phyloP scores from a whole-genome alignment of 2,113 vertebrate species.

The Diadophis punctatus region DNA sequence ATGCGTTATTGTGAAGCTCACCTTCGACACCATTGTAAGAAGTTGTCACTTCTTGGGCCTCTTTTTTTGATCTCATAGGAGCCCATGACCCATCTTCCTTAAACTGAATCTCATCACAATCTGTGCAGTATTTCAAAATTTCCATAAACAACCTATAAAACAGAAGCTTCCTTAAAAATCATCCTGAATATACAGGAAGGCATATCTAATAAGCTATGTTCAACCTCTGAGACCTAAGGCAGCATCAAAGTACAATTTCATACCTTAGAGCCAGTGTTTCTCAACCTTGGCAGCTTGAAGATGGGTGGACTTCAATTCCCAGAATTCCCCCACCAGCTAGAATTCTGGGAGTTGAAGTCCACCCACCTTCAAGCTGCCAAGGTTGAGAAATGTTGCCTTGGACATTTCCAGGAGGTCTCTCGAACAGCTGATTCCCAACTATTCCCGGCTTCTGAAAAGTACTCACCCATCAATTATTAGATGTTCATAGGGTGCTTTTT shows the following conservation, averaged over 20 bases:
- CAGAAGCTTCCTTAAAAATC: conserved; percentile 21
- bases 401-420: background rate
- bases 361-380: background rate
- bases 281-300: background rate
- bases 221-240: background rate
- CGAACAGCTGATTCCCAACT: background rate
- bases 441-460: background rate
- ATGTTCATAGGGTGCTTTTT: conserved; percentile 95
- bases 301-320: background rate
- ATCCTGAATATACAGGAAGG: background rate
- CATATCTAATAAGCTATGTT: background rate
- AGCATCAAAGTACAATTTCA: background rate
- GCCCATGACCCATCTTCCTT: conserved; percentile 97
- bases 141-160: conserved; percentile 91
- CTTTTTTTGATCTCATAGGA: conserved; percentile 96
- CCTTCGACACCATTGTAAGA: conserved; percentile 90
- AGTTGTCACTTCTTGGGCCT: conserved; percentile 89
- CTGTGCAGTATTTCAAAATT: conserved; percentile 93
- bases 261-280: too few relatives aligned
- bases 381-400: background rate
- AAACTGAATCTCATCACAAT: conserved; percentile 98
- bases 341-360: background rate
- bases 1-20: conserved; percentile 41
- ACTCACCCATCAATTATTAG: conserved; percentile 96
- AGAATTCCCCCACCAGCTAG: background rate